Base-by-base conservation (phyloP, 2,888 invertebrate genomes). In the Rhagonycha fulva region DNA sequence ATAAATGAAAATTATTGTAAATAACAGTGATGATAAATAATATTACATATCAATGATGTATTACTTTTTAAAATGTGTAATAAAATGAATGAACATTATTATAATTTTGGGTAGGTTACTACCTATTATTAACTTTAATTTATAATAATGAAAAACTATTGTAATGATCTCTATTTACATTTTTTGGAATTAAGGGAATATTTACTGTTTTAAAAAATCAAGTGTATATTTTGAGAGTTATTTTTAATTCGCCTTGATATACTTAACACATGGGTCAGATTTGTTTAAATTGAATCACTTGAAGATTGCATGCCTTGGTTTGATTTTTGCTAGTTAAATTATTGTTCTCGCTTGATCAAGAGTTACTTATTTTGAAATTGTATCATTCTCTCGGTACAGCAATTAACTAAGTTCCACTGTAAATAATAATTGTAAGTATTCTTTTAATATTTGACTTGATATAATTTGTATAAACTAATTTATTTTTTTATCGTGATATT, bases 401-500 rank as follows among this genome's bases (percentile, higher is more conserved):
- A 66, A 66, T 66, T 24, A 24, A 66, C 24, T 66, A 26, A 23
- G 63, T 66, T 66, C 63, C 63, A 66, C 26, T 66, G 26, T 66
- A 47, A 47, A 47, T 47, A 47, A 47, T 47, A 47, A 24, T 66
- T 66, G 63, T 66, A 66, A 66, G 63, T 66, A 66, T 24, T 26
- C 26, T 66, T 66, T 66, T 66, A 66, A 66, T 24, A 26, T 66
- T 66, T 66, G 12, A 66, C 26, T 24, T 66, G 63, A 66, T 26
- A 66, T 24, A 14, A 66, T 66, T 66, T 66, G 24, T 66, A 12
- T 47, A 47, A 47, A 47, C 47, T 47, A 47, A 47, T 28, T 76
- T 73, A 71, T 62, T 68, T 70, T 19, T 73, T 74, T 63, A 69
- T 72, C 76, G 76, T 76, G 76, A 76, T 76, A 76, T 69, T 76